Conservation (phyloP, 2,113 vertebrate species). For the Tringa solitaria region DNA sequence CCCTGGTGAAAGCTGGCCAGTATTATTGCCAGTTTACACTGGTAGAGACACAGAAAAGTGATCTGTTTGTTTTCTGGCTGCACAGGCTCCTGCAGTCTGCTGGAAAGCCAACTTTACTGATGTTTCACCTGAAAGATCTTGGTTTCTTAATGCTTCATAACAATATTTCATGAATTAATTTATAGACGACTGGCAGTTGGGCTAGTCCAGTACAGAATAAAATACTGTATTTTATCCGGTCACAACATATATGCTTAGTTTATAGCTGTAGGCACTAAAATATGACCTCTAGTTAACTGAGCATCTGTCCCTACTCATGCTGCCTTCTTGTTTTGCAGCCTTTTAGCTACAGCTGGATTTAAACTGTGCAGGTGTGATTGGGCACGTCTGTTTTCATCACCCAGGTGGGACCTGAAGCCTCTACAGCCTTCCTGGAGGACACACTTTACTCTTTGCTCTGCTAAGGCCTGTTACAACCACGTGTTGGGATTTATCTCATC, state of each 20-base stretch:
- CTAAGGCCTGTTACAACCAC: constrained; percentile 54
- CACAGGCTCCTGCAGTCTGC: not conserved
- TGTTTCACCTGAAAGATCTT: not conserved
- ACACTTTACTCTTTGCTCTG: constrained; percentile 15
- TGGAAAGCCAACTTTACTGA: not conserved
- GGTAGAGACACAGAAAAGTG: not conserved
- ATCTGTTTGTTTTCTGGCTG: not conserved
- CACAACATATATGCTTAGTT: not conserved
- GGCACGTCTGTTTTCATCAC: constrained; percentile 38
- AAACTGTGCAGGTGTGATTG: not conserved
- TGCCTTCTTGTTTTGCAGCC: constrained; percentile 13
- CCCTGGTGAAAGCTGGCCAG: not conserved
- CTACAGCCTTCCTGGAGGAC: constrained; percentile 2
- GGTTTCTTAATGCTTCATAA: not conserved
- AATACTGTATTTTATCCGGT: not conserved
- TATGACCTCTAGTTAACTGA: not conserved
- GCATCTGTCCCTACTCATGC: not conserved
- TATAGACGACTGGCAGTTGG: not conserved
- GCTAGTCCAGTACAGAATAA: not conserved
- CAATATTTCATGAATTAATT: not conserved
- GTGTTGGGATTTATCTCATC: constrained; percentile 50
- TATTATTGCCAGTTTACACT: not conserved
- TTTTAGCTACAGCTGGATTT: constrained; percentile 8
- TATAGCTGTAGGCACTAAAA: not conserved
- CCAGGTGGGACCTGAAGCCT: constrained; percentile 23